Base-by-base conservation (phyloP, 53 echinoderm and acorn worm genomes). In the Antedon mediterranea region DNA sequence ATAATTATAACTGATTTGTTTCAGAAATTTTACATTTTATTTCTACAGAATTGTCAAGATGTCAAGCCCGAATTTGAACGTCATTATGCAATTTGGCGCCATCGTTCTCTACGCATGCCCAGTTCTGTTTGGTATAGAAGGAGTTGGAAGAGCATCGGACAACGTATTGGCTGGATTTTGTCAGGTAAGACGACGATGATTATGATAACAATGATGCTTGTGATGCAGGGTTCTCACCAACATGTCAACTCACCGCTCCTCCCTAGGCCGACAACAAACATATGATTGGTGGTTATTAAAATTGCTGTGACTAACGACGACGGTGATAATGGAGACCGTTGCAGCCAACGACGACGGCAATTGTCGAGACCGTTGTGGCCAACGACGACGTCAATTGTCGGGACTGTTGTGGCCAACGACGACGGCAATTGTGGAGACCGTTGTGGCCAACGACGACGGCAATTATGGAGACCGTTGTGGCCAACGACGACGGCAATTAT, bases 61-160 rank as follows among this genome's bases (percentile, higher is more conserved):
- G 91, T 95, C 97, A 34, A 95, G 97, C 44, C 97, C 97, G 0
- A 95, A 95, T 33, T 72, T 95, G 3, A 95, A 95, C 71, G 82
- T 91, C 27, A 41, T 95, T 3, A 92, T 95, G 34, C 85, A 83
- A 18, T 29, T 88, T 34, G 97, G 97, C 6, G 79, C 91, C 44
- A 81, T 92, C 70, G 32, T 86, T 34, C 81, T 89, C 84, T 97
- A 92, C 90, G 72, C 82, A 73, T 92, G 87, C 76, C 84, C 85
- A 30, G 76, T 92, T 32, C 78, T 97, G n/a, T 86, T 92, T 30
- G 92, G 97, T 18, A 81, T 97, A 32, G 92, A 92, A 71, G 78
- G 82, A 27, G 81, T 82, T 32, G 78, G 84, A 28, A 77, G 78
- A 33, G 77, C 72, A 34, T 78, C 78, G 4, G 43, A 44, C 7